These are phyloP conservation scores for Porites divaricata DNA, from an alignment of 92 coral and sea anemone genomes.

Conservation along the genomic window DNA sequence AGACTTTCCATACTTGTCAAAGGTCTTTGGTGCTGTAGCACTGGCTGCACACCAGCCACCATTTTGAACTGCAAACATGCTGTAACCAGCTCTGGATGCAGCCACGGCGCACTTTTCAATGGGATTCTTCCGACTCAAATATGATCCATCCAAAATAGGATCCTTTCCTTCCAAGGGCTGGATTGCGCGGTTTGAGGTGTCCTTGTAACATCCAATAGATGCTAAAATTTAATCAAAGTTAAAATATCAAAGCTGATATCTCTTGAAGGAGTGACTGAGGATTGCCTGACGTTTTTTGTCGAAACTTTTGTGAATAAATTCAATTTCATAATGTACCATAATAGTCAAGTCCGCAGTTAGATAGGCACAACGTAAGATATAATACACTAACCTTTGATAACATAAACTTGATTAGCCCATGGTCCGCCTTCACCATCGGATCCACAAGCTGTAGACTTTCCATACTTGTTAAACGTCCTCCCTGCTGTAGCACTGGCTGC, in stretches of 20 bases:
- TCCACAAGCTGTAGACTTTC: slow-evolving; percentile 21
- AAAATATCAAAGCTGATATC: no score
- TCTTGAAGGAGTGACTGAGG: no score
- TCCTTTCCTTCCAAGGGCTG: neutral
- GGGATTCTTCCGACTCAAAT: neutral
- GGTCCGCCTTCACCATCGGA: slow-evolving; percentile 48
- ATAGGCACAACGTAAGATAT: no score
- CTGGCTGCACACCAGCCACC: slow-evolving; percentile 15
- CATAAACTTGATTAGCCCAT: slow-evolving; percentile 46
- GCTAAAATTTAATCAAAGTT: no score
- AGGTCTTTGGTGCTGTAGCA: neutral
- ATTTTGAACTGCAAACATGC: slow-evolving; percentile 15
- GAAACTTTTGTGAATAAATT: no score
- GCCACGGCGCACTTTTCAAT: slow-evolving; percentile 30
- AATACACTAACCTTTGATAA: neutral
- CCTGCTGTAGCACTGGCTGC: slow-evolving; percentile 32
- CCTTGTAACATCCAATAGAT: neutral
- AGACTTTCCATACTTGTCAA: slow-evolving; percentile 18
- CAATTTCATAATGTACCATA: no score
- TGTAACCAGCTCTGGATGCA: neutral
- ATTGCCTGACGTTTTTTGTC: no score
- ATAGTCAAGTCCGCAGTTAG: no score
- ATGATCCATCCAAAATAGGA: neutral
- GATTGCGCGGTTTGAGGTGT: neutral
- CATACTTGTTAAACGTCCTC: slow-evolving; percentile 32